Evolutionary conservation across 1,140 invertebrate genomes (phyloP).

Genomic region (Hycleus cichorii): DNA sequence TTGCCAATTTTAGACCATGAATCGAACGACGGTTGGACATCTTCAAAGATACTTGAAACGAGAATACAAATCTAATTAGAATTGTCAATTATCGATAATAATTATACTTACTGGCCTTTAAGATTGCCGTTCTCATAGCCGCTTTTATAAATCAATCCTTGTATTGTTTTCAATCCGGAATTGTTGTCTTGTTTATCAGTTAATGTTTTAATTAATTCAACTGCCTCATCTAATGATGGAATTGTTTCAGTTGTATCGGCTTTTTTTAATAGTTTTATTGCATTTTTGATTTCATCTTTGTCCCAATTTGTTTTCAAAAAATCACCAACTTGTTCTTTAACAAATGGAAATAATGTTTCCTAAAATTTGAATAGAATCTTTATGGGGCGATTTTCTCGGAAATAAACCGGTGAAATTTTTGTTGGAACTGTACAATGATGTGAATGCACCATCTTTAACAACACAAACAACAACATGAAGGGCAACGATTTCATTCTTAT

Average conservation of each 20-base stretch:
- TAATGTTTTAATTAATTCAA: conserved; percentile 61
- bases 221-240: conserved; percentile 50
- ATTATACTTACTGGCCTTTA: conserved; percentile 77
- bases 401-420: conserved; percentile 16
- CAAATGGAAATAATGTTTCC: conserved; percentile 77
- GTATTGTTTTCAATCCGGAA: conserved; percentile 73
- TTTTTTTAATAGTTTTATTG: conserved; percentile 46
- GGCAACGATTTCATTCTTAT: conserved; percentile 33
- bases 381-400: not conserved
- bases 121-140: conserved; percentile 71
- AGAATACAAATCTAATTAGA: conserved; percentile 22
- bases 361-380: conserved; percentile 32
- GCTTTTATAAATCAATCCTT: conserved; percentile 81
- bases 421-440: conserved; percentile 30
- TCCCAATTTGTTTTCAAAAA: conserved; percentile 68
- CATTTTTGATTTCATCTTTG: conserved; percentile 57
- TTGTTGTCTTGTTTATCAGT: conserved; percentile 77
- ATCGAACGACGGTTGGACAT: conserved; percentile 68
- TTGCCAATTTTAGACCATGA: conserved; percentile 59
- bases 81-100: conserved; percentile 3
- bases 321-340: conserved; percentile 59
- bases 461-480: not conserved
- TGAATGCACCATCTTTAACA: conserved; percentile 30
- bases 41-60: conserved; percentile 68
- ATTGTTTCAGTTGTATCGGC: conserved; percentile 34